Evolutionary conservation across 2,888 invertebrate species (phyloP).

Genomic region (Zygothrica quintamaculata): DNA sequence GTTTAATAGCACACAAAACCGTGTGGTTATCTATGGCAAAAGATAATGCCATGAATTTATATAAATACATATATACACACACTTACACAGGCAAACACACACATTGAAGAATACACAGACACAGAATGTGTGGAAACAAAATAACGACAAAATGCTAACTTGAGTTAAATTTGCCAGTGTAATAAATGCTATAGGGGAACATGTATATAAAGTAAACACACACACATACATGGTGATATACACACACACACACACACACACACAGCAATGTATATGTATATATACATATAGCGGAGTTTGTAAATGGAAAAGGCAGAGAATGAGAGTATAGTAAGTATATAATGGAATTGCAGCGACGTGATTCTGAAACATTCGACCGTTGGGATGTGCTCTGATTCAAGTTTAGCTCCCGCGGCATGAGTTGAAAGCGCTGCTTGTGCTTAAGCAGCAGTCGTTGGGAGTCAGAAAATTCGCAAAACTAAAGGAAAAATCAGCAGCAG

Average conservation of each 20-base stretch:
- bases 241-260: slow-evolving; percentile 33
- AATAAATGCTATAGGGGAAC: slow-evolving; percentile 13
- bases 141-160: slow-evolving; percentile 69
- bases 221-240: slow-evolving; percentile 20
- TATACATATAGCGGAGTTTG: slow-evolving; percentile 1
- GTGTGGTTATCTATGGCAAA: slow-evolving; percentile 38
- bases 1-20: slow-evolving; percentile 21
- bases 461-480: slow-evolving; percentile 17
- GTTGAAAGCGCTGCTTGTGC: slow-evolving; percentile 37
- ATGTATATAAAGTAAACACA: slow-evolving; percentile 57
- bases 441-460: slow-evolving; percentile 29
- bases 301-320: not conserved
- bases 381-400: slow-evolving; percentile 84
- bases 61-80: slow-evolving; percentile 6
- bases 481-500: slow-evolving; percentile 34
- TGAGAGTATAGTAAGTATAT: slow-evolving; percentile 69
- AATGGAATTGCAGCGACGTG: slow-evolving; percentile 84
- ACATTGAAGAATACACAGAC: slow-evolving; percentile 1
- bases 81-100: slow-evolving; percentile 5
- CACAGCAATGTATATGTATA: slow-evolving; percentile 18
- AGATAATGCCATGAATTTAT: slow-evolving; percentile 36
- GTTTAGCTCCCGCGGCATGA: slow-evolving; percentile 71
- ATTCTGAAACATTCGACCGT: slow-evolving; percentile 84
- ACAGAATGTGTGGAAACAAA: slow-evolving; percentile 53
- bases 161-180: slow-evolving; percentile 48